Evolutionary conservation across 1,140 invertebrate genomes (phyloP).

Genomic region (Phenacoccus solenopsis): DNA sequence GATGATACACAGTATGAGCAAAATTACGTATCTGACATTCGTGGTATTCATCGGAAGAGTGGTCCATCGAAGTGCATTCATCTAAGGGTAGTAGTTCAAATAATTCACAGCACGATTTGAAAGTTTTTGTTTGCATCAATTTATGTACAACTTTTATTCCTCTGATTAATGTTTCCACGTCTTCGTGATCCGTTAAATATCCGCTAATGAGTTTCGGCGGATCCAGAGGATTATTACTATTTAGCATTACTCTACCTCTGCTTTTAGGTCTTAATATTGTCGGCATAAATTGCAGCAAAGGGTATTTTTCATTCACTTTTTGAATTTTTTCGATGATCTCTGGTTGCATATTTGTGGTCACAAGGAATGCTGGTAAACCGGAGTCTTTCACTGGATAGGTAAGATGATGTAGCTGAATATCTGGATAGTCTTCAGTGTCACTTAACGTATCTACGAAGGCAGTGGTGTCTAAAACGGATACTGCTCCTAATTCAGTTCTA

Average conservation of each 20-base stretch:
- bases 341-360: neutral
- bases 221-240: conserved; percentile 40
- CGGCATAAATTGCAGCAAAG: conserved; percentile 33
- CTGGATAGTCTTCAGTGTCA: conserved; percentile 56
- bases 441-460: conserved; percentile 42
- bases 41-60: conserved; percentile 51
- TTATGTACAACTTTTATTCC: conserved; percentile 28
- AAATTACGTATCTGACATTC: conserved; percentile 73
- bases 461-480: neutral
- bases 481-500: conserved; percentile 19
- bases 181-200: conserved; percentile 40
- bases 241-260: conserved; percentile 37
- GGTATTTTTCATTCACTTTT: neutral
- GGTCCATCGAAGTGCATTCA: neutral
- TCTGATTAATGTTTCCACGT: conserved; percentile 32
- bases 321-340: neutral
- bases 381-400: neutral
- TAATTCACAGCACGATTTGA: conserved; percentile 22
- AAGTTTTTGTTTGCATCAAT: conserved; percentile 29
- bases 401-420: conserved; percentile 42
- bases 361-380: neutral
- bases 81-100: neutral
- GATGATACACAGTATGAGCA: conserved; percentile 66
- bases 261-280: conserved; percentile 39
- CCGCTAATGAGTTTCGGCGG: conserved; percentile 51